Conservation (phyloP, 2,888 invertebrate genomes). For the Aplocera efformata region DNA sequence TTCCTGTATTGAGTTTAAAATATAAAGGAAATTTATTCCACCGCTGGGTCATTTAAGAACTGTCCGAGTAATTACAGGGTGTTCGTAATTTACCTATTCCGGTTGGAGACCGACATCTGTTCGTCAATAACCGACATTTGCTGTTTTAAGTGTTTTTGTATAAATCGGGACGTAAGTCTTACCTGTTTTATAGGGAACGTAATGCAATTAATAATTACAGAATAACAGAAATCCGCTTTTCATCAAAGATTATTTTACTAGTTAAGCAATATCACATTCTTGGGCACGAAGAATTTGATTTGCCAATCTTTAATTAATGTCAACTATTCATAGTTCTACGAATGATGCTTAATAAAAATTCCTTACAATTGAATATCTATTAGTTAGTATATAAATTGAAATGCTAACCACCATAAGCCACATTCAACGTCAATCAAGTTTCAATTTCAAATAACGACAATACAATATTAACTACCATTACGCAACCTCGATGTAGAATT, state of each 20-base stretch:
- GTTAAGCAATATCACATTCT: too few species aligned
- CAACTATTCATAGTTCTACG: too few species aligned
- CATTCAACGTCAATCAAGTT: conserved; percentile 16
- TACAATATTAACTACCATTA: conserved; percentile 17
- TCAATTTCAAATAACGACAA: conserved; percentile 18
- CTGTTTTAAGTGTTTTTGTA: conserved; percentile 12
- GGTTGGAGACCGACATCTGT: conserved; percentile 58
- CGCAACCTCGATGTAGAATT: conserved; percentile 15
- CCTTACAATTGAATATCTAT: too few species aligned
- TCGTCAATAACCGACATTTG: conserved; percentile 46
- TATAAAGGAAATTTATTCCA: conserved; percentile 23
- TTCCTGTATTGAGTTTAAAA: conserved; percentile 9
- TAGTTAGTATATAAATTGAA: conserved; percentile 3
- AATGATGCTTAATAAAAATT: too few species aligned
- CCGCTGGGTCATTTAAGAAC: conserved; percentile 57
- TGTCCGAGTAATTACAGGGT: conserved; percentile 52
- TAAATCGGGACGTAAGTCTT: too few species aligned
- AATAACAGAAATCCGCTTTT: too few species aligned
- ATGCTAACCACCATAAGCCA: conserved; percentile 4
- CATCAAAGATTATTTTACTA: too few species aligned
- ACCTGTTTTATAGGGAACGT: too few species aligned
- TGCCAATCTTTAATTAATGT: too few species aligned
- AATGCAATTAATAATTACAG: too few species aligned
- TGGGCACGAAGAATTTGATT: too few species aligned
- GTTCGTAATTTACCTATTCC: conserved; percentile 62